phyloP scores from a whole-genome alignment of 2,888 invertebrate species.

The Pyrrhosoma nymphula region DNA sequence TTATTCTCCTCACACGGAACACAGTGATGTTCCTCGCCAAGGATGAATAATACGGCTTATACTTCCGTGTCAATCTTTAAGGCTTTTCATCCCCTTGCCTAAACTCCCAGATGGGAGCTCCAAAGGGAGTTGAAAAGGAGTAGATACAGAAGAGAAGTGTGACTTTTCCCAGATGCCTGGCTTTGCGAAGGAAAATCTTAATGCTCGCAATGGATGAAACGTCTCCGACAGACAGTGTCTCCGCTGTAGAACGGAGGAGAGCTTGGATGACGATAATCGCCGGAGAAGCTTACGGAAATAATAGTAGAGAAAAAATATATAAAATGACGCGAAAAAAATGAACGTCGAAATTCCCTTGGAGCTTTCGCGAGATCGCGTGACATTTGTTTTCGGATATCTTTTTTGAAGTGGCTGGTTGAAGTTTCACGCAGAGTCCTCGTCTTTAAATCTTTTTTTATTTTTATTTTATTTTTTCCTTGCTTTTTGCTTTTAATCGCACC shows the following conservation, averaged over 20 bases:
- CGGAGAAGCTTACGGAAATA: background rate
- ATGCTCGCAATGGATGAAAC: background rate
- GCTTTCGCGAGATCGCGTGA: background rate
- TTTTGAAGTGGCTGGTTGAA: background rate
- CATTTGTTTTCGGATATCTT: background rate
- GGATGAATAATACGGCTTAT: conserved; percentile 19
- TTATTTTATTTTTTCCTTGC: background rate
- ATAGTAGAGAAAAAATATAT: background rate
- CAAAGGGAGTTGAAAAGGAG: background rate
- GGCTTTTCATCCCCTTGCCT: background rate
- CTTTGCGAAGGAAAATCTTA: background rate
- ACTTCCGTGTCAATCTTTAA: background rate
- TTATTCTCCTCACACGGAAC: background rate
- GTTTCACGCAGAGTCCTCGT: background rate
- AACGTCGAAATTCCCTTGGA: background rate
- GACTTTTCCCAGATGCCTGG: background rate
- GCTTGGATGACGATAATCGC: background rate
- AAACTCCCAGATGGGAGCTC: background rate
- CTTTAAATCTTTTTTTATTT: background rate
- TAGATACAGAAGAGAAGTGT: background rate
- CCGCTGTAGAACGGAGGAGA: background rate
- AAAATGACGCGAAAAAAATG: background rate
- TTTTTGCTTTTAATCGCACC: no score
- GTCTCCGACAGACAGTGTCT: background rate
- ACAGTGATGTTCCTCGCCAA: background rate